These are phyloP conservation scores for Scyliorhinus canicula DNA, from an alignment of 2,797 vertebrate genomes.

Conservation along the genomic window DNA sequence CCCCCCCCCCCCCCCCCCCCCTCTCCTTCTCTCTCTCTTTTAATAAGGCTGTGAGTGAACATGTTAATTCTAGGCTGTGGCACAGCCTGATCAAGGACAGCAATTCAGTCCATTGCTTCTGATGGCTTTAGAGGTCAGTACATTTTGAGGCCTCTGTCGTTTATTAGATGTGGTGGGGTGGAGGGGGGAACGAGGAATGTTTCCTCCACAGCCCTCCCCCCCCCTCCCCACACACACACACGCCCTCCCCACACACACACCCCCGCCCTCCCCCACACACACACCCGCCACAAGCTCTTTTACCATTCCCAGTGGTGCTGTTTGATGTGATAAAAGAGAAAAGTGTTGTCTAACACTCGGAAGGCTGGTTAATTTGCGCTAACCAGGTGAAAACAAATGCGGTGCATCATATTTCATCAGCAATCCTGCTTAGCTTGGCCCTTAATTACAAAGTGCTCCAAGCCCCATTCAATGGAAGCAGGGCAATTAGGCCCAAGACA, in stretches of 20 bases:
- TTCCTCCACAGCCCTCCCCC: neutral
- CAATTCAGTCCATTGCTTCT: slow-evolving; percentile 39
- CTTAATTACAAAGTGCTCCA: slow-evolving; percentile 57
- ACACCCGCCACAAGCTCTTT: slow-evolving; percentile 42
- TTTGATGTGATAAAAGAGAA: slow-evolving; percentile 66
- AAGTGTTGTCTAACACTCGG: slow-evolving; percentile 65
- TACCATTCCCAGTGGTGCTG: slow-evolving; percentile 47
- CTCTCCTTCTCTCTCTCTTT: slow-evolving; percentile 59
- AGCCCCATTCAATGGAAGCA: slow-evolving; percentile 63
- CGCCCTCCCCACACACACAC: too few species aligned
- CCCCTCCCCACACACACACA: too few species aligned
- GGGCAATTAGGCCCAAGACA: slow-evolving; percentile 65
- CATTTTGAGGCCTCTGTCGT: slow-evolving; percentile 52
- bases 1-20: slow-evolving; percentile 50
- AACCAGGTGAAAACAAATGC: slow-evolving; percentile 63
- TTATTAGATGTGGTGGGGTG: slow-evolving; percentile 51
- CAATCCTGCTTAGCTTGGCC: slow-evolving; percentile 53
- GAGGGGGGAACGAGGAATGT: slow-evolving; percentile 40
- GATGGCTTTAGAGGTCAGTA: slow-evolving; percentile 49
- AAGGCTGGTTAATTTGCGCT: slow-evolving; percentile 62
- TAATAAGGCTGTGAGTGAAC: slow-evolving; percentile 57
- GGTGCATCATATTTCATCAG: slow-evolving; percentile 59
- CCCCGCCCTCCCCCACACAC: neutral
- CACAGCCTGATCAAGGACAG: neutral
- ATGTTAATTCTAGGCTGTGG: slow-evolving; percentile 50